A percentile compares a stretch with the other conserved stretches of the same genome.
phyloP scores from a whole-genome alignment of 2,113 vertebrate genomes.

The Rhinolophus ferrumequinum region DNA sequence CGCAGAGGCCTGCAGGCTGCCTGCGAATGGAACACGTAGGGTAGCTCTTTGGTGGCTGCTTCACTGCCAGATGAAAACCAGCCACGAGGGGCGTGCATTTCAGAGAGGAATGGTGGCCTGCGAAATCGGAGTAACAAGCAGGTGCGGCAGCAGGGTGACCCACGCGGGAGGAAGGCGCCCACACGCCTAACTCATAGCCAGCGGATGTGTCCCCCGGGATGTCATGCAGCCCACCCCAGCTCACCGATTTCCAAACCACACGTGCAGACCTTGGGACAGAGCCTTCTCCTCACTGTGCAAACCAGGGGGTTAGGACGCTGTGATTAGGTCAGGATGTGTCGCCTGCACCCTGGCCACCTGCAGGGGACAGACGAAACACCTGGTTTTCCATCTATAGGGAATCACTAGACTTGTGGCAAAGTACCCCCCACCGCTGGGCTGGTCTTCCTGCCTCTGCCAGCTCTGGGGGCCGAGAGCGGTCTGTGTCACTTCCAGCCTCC shows the following conservation, averaged over 20 bases:
- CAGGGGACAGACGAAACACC: rapidly evolving
- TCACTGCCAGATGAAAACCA: too few species aligned
- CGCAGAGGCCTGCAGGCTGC: too few species aligned
- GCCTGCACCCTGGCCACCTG: rapidly evolving
- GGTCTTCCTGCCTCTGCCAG: too few species aligned
- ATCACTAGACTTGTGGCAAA: rapidly evolving
- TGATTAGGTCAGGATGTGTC: neutral
- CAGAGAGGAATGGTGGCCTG: too few species aligned
- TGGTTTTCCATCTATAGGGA: rapidly evolving
- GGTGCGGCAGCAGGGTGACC: too few species aligned
- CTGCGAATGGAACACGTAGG: too few species aligned
- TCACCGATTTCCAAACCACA: neutral
- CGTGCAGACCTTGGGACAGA: neutral
- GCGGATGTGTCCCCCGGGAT: rapidly evolving
- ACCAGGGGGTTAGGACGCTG: rapidly evolving
- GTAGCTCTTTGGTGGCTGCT: too few species aligned
- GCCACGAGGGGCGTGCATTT: too few species aligned
- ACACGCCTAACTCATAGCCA: neutral
- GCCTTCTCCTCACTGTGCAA: rapidly evolving
- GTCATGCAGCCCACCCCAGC: neutral
- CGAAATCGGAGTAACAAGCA: too few species aligned
- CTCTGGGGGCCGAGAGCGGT: too few species aligned
- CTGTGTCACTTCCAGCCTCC: neutral
- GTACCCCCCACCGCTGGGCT: too few species aligned
- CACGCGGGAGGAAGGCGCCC: too few species aligned